Conservation (phyloP, 2,797 vertebrate species). For the Anas bahamensis region DNA sequence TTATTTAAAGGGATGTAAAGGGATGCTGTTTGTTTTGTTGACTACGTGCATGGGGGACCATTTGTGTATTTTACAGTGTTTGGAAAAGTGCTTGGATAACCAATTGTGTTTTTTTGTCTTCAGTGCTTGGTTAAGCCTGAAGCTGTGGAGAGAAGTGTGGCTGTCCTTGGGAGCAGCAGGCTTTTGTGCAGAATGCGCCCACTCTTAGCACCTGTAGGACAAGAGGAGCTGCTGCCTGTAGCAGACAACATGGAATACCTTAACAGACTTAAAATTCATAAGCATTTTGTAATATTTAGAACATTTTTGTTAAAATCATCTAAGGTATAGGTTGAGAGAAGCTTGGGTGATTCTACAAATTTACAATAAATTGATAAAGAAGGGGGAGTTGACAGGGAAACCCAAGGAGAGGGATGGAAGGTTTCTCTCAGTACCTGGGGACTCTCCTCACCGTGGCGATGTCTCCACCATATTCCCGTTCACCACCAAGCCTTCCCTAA, state of each 20-base stretch:
- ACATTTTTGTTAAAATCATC: background rate
- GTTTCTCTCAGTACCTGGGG: background rate
- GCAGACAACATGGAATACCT: background rate
- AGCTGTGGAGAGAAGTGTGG: background rate
- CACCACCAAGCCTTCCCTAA: background rate
- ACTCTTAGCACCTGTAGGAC: background rate
- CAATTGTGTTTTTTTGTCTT: background rate
- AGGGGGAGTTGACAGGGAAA: background rate
- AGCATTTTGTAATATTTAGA: background rate
- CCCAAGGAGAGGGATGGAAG: background rate
- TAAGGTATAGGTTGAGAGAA: background rate
- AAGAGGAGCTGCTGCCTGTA: background rate
- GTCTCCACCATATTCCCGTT: accelerated
- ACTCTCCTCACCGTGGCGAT: background rate
- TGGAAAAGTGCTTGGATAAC: background rate
- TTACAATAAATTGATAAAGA: background rate
- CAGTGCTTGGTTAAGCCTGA: background rate
- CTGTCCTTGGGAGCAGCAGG: background rate
- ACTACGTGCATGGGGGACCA: background rate
- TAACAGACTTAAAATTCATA: background rate
- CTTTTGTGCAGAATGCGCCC: accelerated
- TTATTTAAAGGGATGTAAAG: background rate
- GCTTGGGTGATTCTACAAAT: background rate
- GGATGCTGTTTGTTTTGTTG: background rate
- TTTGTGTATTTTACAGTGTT: background rate